These are phyloP conservation scores for Chloropsis hardwickii DNA, from an alignment of 2,113 vertebrate genomes.

Conservation along the genomic window DNA sequence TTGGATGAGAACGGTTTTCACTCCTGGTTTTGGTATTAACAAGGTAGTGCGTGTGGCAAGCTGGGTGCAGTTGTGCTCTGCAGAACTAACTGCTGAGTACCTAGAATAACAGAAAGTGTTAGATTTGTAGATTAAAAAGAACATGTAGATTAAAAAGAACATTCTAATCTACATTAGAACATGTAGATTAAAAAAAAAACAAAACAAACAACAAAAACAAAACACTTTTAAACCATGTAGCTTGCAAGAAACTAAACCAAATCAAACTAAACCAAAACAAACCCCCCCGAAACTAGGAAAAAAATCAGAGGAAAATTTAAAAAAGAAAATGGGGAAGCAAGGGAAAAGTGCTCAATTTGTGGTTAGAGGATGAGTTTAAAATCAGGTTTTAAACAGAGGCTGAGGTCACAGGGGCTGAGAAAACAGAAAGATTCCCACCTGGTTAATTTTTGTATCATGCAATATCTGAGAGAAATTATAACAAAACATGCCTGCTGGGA, in stretches of 20 bases:
- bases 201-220: not conserved
- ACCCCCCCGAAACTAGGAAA: accelerated
- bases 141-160: accelerated
- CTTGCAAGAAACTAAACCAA: accelerated
- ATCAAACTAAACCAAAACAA: not conserved
- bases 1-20: not conserved
- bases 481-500: not conserved
- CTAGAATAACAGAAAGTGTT: not conserved
- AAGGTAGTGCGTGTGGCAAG: not conserved
- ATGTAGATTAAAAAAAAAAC: accelerated
- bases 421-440: not conserved
- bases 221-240: not conserved
- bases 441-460: not conserved
- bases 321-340: not conserved
- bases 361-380: not conserved
- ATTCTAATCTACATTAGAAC: too few species aligned
- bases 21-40: not conserved
- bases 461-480: not conserved
- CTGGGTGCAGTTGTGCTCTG: not conserved
- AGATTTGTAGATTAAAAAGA: not conserved
- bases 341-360: not conserved
- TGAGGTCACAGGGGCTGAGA: not conserved
- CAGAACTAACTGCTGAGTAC: not conserved
- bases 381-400: not conserved
- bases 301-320: not conserved